Conservation (phyloP, 2,888 invertebrate species). For the Drosophila neonasuta region DNA sequence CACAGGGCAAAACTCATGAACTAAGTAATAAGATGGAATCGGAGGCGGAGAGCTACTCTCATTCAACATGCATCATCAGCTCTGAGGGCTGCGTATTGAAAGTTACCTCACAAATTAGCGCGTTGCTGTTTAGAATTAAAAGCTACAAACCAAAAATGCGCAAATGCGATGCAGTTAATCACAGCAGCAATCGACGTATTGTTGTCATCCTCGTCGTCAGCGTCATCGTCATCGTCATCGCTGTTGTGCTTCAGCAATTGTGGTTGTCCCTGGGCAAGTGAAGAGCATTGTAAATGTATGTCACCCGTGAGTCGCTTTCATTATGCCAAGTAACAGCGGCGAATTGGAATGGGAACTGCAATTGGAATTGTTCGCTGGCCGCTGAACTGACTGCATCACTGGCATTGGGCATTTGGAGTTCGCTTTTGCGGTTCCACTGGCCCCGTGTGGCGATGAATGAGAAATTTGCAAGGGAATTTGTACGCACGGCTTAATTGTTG, state of each 20-base stretch:
- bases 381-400: constrained; percentile 14
- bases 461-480: constrained; percentile 63
- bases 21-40: constrained; percentile 1
- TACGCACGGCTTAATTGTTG: constrained; percentile 72
- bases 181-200: constrained; percentile 51
- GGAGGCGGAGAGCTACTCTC: neutral
- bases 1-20: neutral
- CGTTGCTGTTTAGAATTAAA: constrained; percentile 59
- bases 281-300: constrained; percentile 44
- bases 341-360: constrained; percentile 24
- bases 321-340: constrained; percentile 44
- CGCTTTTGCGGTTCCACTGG: constrained; percentile 43
- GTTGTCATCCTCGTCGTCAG: constrained; percentile 30
- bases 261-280: constrained; percentile 3
- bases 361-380: constrained; percentile 25
- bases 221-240: constrained; percentile 26
- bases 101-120: constrained; percentile 48
- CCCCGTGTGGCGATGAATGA: constrained; percentile 54
- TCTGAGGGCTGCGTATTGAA: neutral
- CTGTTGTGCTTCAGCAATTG: constrained; percentile 10
- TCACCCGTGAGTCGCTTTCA: constrained; percentile 57
- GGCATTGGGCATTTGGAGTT: constrained; percentile 21
- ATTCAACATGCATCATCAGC: neutral
- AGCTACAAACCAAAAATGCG: constrained; percentile 48
- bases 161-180: constrained; percentile 64